Conservation (phyloP, 2,797 vertebrate genomes). For the Alcedo quadribrachys region DNA sequence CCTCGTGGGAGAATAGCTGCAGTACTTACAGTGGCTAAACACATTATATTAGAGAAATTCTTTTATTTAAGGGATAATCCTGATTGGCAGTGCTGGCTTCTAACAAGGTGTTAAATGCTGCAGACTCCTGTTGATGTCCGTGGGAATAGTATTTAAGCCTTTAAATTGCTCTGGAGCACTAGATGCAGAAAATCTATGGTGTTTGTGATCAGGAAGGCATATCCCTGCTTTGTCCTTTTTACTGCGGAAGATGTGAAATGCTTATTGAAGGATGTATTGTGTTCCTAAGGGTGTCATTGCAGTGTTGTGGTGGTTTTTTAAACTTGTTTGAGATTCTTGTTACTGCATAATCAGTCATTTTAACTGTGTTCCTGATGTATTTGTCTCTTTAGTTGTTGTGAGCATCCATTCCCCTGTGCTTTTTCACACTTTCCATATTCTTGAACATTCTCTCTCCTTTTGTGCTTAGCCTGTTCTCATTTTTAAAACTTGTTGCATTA, state of each 20-base stretch:
- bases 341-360: neutral
- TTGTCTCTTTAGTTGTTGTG: neutral
- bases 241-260: neutral
- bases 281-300: neutral
- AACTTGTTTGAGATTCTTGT: neutral
- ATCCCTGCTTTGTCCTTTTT: neutral
- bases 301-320: neutral
- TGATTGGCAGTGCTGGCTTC: neutral
- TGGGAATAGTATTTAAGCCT: constrained; percentile 50
- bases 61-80: constrained; percentile 18
- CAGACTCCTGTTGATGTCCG: constrained; percentile 12
- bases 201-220: neutral
- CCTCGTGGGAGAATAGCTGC: neutral
- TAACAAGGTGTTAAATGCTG: constrained; percentile 40
- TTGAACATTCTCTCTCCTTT: neutral
- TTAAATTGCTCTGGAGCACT: constrained; percentile 12
- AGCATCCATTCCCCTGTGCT: neutral
- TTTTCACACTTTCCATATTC: neutral
- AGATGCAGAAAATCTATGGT: neutral
- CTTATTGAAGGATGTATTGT: neutral
- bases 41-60: neutral
- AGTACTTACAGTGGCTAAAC: neutral
- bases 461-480: neutral
- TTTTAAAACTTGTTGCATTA: neutral
- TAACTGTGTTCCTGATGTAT: neutral